These are phyloP conservation scores for Phytoseiulus persimilis DNA, from an alignment of 2,888 invertebrate species.

Conservation along the genomic window DNA sequence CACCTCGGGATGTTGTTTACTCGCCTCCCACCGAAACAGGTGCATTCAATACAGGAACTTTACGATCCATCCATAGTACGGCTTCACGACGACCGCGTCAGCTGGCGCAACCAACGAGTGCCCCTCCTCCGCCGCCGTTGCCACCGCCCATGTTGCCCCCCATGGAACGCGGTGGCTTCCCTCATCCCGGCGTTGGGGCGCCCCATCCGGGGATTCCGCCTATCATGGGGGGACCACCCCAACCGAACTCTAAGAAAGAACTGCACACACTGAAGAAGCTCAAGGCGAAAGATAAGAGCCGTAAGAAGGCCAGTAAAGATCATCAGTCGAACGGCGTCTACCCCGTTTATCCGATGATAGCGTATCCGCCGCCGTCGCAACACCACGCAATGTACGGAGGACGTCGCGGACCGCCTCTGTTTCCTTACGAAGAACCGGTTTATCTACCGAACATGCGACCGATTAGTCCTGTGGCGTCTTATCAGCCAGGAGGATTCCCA, in stretches of 20 bases:
- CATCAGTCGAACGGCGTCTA: not conserved
- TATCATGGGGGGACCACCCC: not conserved
- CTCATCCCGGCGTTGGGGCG: not conserved
- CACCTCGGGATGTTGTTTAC: slow-evolving; percentile 51
- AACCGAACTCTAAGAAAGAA: slow-evolving; percentile 6
- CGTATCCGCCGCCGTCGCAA: slow-evolving; percentile 41
- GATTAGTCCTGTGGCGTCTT: slow-evolving; percentile 57
- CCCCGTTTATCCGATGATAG: slow-evolving; percentile 27
- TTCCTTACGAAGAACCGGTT: slow-evolving; percentile 45
- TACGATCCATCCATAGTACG: slow-evolving; percentile 50
- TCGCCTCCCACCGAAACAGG: slow-evolving; percentile 47
- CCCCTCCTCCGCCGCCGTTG: slow-evolving; percentile 56
- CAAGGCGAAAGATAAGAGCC: slow-evolving; percentile 27
- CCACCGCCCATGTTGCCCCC: slow-evolving; percentile 56
- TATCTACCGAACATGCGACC: slow-evolving; percentile 45
- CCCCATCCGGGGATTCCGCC: not conserved
- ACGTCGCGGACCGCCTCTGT: slow-evolving; percentile 41
- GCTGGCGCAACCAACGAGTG: slow-evolving; percentile 39
- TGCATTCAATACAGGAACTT: slow-evolving; percentile 48
- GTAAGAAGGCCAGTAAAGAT: slow-evolving; percentile 15
- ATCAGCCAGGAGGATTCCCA: slow-evolving; percentile 59
- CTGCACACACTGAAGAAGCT: slow-evolving; percentile 22
- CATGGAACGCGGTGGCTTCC: not conserved
- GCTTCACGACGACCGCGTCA: slow-evolving; percentile 40
- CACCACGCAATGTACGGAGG: slow-evolving; percentile 42